Evolutionary conservation across 2,113 vertebrate genomes (phyloP).

Genomic region (Tiliqua scincoides): DNA sequence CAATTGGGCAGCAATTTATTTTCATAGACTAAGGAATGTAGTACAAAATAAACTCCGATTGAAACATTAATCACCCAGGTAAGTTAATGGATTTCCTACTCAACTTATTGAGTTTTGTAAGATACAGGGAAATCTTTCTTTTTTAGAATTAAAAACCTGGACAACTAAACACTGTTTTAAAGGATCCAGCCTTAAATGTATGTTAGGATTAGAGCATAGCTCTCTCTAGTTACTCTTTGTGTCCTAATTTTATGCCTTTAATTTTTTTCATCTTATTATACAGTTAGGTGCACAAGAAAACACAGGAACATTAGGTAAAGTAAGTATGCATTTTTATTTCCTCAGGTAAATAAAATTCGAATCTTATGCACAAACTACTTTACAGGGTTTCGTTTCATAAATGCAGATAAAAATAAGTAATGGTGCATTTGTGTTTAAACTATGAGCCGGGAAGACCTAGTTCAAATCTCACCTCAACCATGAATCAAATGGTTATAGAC

Average conservation of each 20-base stretch:
- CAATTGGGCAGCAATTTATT: conserved; percentile 21
- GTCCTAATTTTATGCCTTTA: conserved; percentile 8
- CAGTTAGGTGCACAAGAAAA: conserved; percentile 43
- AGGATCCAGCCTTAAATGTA: neutral
- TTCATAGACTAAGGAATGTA: conserved; percentile 40
- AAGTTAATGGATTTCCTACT: fast-evolving
- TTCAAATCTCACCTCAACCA: neutral
- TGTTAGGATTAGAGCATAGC: neutral
- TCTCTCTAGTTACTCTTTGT: neutral
- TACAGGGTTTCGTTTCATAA: neutral
- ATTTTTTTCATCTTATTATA: conserved; percentile 32
- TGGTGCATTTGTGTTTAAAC: no score
- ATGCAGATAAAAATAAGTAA: no score
- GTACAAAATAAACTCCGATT: neutral
- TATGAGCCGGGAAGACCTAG: neutral
- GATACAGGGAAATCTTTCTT: neutral
- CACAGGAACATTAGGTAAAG: conserved; percentile 20
- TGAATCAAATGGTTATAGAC: neutral
- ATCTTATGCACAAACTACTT: neutral
- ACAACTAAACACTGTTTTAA: neutral
- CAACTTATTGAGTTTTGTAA: neutral
- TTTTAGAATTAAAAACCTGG: neutral
- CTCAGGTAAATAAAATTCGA: neutral
- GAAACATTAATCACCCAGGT: neutral
- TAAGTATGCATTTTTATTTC: conserved; percentile 47